Percentiles rank a stretch among this genome's conserved stretches.
Conservation (phyloP, 2,797 vertebrate genomes). For the Notolepis coatsorum region DNA sequence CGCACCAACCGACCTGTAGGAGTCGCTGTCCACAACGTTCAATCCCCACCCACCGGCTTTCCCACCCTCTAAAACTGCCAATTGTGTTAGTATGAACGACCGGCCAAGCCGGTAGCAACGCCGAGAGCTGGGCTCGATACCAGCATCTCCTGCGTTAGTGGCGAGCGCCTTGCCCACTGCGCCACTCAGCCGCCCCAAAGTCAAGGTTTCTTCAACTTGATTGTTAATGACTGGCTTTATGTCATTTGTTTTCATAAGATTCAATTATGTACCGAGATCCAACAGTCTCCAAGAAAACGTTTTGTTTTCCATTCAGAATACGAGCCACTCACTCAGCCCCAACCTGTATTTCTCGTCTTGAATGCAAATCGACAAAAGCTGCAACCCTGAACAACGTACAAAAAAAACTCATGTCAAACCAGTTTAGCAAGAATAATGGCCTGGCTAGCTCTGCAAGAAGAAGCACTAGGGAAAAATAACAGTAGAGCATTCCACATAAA, state of each 20-base stretch:
- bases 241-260: conserved; percentile 1
- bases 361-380: conserved; percentile 42
- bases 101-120: too few relatives aligned
- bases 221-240: conserved; percentile 3
- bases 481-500: not conserved
- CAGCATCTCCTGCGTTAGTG: too few relatives aligned
- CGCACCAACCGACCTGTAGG: too few relatives aligned
- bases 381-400: conserved; percentile 30
- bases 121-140: too few relatives aligned
- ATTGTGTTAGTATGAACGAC: too few relatives aligned
- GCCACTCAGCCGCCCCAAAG: too few relatives aligned
- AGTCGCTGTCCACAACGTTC: too few relatives aligned
- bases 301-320: conserved; percentile 21
- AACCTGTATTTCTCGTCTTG: conserved; percentile 61
- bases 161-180: too few relatives aligned
- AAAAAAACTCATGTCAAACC: conserved; percentile 34
- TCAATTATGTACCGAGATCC: not conserved
- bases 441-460: not conserved
- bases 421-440: conserved; percentile 25
- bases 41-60: too few relatives aligned
- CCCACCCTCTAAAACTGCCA: too few relatives aligned
- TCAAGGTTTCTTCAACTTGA: not conserved
- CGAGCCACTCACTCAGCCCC: conserved; percentile 12
- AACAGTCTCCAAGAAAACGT: not conserved
- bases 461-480: not conserved